Conservation (phyloP, 2,888 invertebrate genomes). For the Machimus rusticus region DNA sequence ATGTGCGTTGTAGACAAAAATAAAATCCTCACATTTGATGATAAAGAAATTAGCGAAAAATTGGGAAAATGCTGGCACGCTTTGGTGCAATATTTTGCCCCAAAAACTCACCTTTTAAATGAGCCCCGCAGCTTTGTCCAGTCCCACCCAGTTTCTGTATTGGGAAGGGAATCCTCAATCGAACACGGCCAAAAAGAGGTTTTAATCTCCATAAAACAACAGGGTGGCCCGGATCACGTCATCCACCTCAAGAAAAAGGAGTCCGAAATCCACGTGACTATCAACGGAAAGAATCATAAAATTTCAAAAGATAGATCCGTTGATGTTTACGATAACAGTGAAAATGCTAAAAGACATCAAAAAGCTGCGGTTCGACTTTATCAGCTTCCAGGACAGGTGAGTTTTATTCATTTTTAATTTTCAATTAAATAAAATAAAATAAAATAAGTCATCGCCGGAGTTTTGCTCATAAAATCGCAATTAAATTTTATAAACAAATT, state of each 20-base stretch:
- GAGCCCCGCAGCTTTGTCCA: conserved; percentile 51
- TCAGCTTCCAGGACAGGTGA: conserved; percentile 51
- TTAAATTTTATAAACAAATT: too few species aligned
- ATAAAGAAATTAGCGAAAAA: conserved; percentile 67
- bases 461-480: too few species aligned
- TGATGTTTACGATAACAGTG: conserved; percentile 56
- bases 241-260: conserved; percentile 49
- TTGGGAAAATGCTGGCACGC: conserved; percentile 70
- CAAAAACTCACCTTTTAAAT: conserved; percentile 43
- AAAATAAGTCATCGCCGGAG: too few species aligned
- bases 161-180: neutral
- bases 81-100: conserved; percentile 65
- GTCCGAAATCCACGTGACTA: conserved; percentile 57
- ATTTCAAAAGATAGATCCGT: conserved; percentile 55
- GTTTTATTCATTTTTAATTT: too few species aligned
- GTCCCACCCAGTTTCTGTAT: neutral
- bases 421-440: too few species aligned
- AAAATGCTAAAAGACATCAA: conserved; percentile 50
- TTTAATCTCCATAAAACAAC: conserved; percentile 61
- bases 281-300: conserved; percentile 54
- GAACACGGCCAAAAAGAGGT: conserved; percentile 57
- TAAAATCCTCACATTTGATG: conserved; percentile 71
- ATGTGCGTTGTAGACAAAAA: conserved; percentile 69
- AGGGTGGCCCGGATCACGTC: conserved; percentile 55
- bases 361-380: conserved; percentile 63